phyloP scores from a whole-genome alignment of 2,797 vertebrate genomes.

The Anas bahamensis region DNA sequence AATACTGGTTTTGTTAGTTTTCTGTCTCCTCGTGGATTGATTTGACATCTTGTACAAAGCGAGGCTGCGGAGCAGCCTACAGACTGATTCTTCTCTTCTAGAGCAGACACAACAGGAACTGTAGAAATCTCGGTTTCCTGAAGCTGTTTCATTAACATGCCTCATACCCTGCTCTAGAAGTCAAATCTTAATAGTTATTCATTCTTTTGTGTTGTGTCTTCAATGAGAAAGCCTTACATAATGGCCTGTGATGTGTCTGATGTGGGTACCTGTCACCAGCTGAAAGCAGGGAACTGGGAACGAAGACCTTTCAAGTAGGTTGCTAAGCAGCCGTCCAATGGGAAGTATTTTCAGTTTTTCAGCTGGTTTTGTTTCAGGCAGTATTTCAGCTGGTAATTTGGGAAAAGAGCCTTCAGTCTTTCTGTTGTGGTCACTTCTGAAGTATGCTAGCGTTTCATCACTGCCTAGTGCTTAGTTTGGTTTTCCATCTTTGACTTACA shows the following conservation, averaged over 20 bases:
- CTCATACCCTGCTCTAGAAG: neutral
- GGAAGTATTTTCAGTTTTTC: neutral
- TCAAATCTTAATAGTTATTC: neutral
- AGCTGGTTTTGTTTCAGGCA: neutral
- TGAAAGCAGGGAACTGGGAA: neutral
- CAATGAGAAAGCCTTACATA: neutral
- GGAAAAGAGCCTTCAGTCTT: neutral
- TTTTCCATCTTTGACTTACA: neutral
- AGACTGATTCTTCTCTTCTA: neutral
- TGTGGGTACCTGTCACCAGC: neutral
- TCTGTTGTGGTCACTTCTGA: neutral
- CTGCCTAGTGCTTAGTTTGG: neutral
- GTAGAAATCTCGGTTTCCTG: neutral
- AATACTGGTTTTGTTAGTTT: neutral
- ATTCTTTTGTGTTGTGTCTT: neutral
- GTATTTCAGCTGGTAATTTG: neutral
- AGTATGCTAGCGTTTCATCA: accelerated
- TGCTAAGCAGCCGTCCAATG: neutral
- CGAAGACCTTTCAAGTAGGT: neutral
- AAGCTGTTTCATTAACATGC: neutral
- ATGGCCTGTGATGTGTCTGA: neutral
- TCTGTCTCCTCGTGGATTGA: neutral
- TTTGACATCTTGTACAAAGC: neutral
- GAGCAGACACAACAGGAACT: neutral
- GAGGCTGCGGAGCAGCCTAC: neutral